Base-by-base conservation (phyloP, 2,888 invertebrate genomes). In the Hyalella azteca region DNA sequence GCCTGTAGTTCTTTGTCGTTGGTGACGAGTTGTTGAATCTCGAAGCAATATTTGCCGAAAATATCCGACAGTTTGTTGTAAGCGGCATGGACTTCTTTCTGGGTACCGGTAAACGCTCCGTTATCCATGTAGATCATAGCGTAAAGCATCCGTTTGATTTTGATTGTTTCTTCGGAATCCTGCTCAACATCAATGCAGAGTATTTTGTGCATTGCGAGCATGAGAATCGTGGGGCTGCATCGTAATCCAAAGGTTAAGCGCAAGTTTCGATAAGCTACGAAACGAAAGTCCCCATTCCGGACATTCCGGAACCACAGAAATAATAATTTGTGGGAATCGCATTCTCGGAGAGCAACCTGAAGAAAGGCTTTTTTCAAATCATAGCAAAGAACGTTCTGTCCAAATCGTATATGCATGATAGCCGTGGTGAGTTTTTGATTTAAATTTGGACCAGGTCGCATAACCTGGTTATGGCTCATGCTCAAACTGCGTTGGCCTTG, bases 381-480 rank as follows among this genome's bases (percentile, higher is more conserved):
- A 13, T 19, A 73, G 29, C 2, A 1, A 40, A 73, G 41, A 1
- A 73, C 9, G 15, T 40, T 2, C 5, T 26, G 9, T 2, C n/a
- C 41, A 26, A 73, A 73, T 29, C 73, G 22, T 3, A 73, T 11
- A 2, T 73, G 11, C 22, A 73, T n/a, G 3, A 77, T 19, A 0
- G 77, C 48, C n/a, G 49, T 48, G 29, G 77, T n/a, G 22, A 77
- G 39, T 77, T 77, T 77, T 2, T 45, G 39, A 48, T 77, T 45
- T 11, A 49, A 77, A 32, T 4, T 1, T 22, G 48, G 77, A n/a
- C 50, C 77, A 26, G 77, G 26, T 11, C 19, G 19, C 11, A 77
- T 45, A 9, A 13, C 77, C 29, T 77, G 77, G 32, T 77, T 77
- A 77, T 77, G 77, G 11, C 22, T 41, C 22, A 77, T 48, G 7